A percentile compares a stretch with the other conserved stretches of the same genome.
Conservation (phyloP, 2,888 invertebrate species). For the Orgyia antiqua region DNA sequence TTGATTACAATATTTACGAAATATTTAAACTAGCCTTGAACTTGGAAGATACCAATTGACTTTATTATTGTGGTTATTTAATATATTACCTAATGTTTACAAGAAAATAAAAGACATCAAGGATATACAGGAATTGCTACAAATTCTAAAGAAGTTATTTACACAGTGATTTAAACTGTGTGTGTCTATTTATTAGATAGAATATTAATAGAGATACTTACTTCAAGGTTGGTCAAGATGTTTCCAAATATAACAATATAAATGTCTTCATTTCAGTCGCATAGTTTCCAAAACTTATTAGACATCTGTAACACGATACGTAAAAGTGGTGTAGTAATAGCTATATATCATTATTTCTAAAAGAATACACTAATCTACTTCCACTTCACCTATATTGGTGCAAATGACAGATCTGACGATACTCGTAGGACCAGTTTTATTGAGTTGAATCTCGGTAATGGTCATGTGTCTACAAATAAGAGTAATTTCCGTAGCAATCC, state of each 20-base stretch:
- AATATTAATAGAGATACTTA: slow-evolving; percentile 41
- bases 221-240: slow-evolving; percentile 77
- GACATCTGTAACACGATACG: slow-evolving; percentile 41
- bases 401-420: slow-evolving; percentile 73
- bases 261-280: slow-evolving; percentile 63
- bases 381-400: slow-evolving; percentile 44
- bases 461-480: slow-evolving; percentile 22
- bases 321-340: slow-evolving; percentile 10
- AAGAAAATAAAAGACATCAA: too few relatives aligned
- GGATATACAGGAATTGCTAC: too few relatives aligned
- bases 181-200: too few relatives aligned
- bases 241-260: slow-evolving; percentile 55
- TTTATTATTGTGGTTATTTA: too few relatives aligned
- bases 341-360: slow-evolving; percentile 16
- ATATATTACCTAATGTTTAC: too few relatives aligned
- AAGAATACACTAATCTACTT: slow-evolving; percentile 31
- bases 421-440: slow-evolving; percentile 67
- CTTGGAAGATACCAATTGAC: too few relatives aligned
- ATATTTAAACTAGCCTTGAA: slow-evolving; percentile 22
- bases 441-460: slow-evolving; percentile 39
- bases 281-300: slow-evolving; percentile 31
- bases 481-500: slow-evolving; percentile 14
- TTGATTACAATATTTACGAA: neutral
- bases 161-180: too few relatives aligned
- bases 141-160: too few relatives aligned